A percentile compares a stretch with the other conserved stretches of the same genome.
Evolutionary conservation across 2,113 vertebrate species (phyloP).

Genomic region (Catagonus wagneri): DNA sequence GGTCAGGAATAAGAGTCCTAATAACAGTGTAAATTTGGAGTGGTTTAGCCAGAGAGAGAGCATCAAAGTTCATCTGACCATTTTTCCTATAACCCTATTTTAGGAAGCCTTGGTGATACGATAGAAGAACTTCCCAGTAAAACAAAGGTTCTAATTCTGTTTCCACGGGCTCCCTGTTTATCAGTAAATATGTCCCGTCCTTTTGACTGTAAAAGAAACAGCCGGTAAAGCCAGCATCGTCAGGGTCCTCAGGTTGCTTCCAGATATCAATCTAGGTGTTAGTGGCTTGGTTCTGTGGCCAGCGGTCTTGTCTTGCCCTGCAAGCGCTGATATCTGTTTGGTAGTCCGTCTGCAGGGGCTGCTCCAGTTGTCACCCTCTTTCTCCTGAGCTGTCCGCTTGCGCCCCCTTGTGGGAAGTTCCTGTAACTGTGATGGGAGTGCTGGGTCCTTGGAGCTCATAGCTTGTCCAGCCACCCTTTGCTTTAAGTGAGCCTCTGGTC

Average conservation of each 20-base stretch:
- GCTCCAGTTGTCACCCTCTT: not conserved
- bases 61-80: not conserved
- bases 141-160: not conserved
- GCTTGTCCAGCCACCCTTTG: not conserved
- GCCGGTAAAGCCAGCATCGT: no score
- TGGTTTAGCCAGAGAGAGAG: slow-evolving; percentile 1
- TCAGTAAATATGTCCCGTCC: not conserved
- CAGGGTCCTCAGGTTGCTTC: not conserved
- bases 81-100: not conserved
- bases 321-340: not conserved
- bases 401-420: not conserved
- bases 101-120: not conserved
- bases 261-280: not conserved
- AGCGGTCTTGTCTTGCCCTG: not conserved
- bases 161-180: not conserved
- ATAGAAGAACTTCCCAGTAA: not conserved
- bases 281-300: not conserved
- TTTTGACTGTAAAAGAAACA: not conserved
- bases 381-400: not conserved
- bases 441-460: not conserved
- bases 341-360: not conserved
- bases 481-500: not conserved
- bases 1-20: not conserved
- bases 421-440: not conserved
- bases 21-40: not conserved